A percentile compares a stretch with the other conserved stretches of the same genome.
These are phyloP conservation scores for Crocodylus rhombifer DNA, from an alignment of 2,797 vertebrate species.

Conservation along the genomic window DNA sequence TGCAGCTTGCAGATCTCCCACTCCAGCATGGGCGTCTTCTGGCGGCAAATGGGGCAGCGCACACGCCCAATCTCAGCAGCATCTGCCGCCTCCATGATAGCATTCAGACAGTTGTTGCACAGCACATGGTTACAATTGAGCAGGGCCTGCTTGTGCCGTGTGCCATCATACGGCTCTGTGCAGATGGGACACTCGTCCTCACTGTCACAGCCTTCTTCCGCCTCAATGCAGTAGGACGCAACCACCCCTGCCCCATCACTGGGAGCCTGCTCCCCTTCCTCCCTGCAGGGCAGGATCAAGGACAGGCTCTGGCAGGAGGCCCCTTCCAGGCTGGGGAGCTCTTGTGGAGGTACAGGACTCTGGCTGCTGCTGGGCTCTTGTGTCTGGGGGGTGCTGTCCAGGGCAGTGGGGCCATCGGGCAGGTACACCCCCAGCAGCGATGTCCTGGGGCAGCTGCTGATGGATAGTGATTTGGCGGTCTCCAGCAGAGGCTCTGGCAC, in stretches of 20 bases:
- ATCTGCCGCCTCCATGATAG: conserved; percentile 75
- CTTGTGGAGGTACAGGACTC: rapidly evolving
- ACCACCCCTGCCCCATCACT: rapidly evolving
- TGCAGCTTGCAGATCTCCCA: conserved; percentile 88
- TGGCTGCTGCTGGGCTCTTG: rapidly evolving
- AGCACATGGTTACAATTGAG: conserved; percentile 87
- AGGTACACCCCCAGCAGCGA: neutral
- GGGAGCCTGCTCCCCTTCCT: neutral
- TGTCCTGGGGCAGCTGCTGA: neutral
- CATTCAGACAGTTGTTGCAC: conserved; percentile 79
- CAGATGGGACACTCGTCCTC: conserved; percentile 88
- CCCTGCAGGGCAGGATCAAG: neutral
- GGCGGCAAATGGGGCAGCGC: conserved; percentile 86
- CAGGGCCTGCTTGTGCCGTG: conserved; percentile 51
- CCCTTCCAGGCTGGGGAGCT: neutral
- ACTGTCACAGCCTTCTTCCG: rapidly evolving
- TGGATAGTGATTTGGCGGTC: rapidly evolving
- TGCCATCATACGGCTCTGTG: conserved; percentile 80
- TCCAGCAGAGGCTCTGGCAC: neutral
- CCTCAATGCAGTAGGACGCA: neutral
- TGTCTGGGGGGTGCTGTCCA: neutral
- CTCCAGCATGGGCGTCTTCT: conserved; percentile 87
- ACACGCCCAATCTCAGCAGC: conserved; percentile 75
- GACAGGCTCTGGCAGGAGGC: neutral
- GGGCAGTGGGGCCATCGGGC: rapidly evolving